Evolutionary conservation across 2,113 vertebrate species (phyloP), one percentile per base, ranked within the genome.

Genomic region (Cacatua alba): DNA sequence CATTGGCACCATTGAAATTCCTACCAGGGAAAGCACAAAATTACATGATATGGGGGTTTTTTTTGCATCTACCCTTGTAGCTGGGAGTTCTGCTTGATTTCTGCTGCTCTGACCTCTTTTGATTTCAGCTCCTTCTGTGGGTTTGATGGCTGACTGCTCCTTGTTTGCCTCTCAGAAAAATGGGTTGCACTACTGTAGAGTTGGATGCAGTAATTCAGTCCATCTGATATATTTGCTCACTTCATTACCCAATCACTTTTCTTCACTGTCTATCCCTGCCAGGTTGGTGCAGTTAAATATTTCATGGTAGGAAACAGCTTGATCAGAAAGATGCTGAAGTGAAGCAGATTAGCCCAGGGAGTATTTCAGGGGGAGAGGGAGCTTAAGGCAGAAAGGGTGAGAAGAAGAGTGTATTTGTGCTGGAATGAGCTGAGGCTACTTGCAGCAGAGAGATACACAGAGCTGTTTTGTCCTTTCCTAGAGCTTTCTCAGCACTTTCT

Each of bases 71-170:
- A 37, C 63, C 82, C 71, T 81, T 19, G 49, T 74, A 74, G 90
- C 92, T 91, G 86, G 74, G 88, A 82, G 67, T 75, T 94, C 62
- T 96, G 83, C 75, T 68, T 83, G 68, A 31, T 86, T 89, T 79
- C 92, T 91, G 83, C 93, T 96, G 84, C 76, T 96, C 94, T 97
- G 68, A 90, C 93, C 74, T 95, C 92, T 88, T 88, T 60, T 77
- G 53, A 77, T 89, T 90, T 88, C 83, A 94, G 93, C 83, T 92
- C 67, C 77, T 88, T 67, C 75, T 86, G 48, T 71, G 92, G 92
- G 57, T 90, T 92, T 92, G 88, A 29, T 90, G 85, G 88, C 89
- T 90, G 83, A 24, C 64, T 81, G 5, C 77, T 52, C 8, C 64
- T 93, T 51, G 51, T 82, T 87, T 85, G 74, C 90, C 75, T 92